These are phyloP conservation scores for Anas platyrhynchos DNA, from an alignment of 2,113 vertebrate genomes.

Conservation along the genomic window DNA sequence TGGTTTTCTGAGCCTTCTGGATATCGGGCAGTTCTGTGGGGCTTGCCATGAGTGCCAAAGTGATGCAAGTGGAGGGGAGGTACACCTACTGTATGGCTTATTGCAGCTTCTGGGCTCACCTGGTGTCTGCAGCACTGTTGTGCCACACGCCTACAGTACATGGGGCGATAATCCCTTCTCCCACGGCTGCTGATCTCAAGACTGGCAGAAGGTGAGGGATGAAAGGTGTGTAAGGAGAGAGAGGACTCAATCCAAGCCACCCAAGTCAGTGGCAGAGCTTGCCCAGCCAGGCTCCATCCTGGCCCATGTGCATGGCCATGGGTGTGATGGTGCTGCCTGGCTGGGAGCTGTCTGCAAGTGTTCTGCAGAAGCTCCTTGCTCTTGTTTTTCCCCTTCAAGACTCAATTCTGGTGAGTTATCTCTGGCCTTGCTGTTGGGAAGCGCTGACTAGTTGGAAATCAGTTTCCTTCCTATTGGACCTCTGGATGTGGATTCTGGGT, in stretches of 20 bases:
- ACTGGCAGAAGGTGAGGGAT: not conserved
- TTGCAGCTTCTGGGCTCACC: no score
- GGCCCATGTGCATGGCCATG: fast-evolving
- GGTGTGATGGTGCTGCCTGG: not conserved
- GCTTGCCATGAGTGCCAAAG: not conserved
- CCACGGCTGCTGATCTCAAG: not conserved
- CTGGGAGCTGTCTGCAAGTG: not conserved
- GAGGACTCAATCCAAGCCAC: not conserved
- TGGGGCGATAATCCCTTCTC: not conserved
- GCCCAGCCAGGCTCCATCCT: not conserved
- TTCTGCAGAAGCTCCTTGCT: not conserved
- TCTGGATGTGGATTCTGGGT: not conserved
- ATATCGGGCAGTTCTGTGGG: not conserved
- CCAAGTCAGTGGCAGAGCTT: not conserved
- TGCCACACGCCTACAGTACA: fast-evolving
- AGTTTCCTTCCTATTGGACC: not conserved
- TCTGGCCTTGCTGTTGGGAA: not conserved
- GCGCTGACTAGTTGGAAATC: not conserved
- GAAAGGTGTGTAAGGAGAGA: not conserved
- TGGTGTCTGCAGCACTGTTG: not conserved
- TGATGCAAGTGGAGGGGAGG: not conserved
- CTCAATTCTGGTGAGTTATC: not conserved
- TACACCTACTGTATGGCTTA: fast-evolving
- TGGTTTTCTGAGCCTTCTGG: not conserved
- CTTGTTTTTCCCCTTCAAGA: not conserved